These are phyloP conservation scores for Eonycteris spelaea DNA, from an alignment of 2,113 vertebrate genomes.

Conservation along the genomic window DNA sequence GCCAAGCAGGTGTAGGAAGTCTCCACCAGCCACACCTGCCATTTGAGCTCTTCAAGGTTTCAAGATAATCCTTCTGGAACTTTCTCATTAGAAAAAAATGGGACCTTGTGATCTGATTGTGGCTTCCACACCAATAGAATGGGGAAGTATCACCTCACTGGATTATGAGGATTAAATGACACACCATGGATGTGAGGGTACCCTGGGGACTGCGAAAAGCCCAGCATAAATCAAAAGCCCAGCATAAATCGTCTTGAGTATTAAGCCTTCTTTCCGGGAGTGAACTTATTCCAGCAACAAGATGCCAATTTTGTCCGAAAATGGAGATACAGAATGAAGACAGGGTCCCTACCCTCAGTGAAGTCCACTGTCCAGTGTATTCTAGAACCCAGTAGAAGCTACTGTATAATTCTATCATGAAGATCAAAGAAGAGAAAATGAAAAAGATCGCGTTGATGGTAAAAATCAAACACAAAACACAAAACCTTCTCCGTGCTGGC, in stretches of 20 bases:
- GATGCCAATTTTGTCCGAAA: background rate
- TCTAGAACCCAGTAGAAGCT: background rate
- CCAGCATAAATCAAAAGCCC: background rate
- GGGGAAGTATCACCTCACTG: background rate
- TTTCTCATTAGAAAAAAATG: background rate
- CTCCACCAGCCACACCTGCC: background rate
- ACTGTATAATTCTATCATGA: background rate
- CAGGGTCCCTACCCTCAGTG: background rate
- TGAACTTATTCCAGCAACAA: background rate
- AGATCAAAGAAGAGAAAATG: background rate
- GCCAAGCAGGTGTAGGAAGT: background rate
- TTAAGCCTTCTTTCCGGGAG: background rate
- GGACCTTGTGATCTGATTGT: background rate
- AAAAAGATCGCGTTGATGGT: background rate
- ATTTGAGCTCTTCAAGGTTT: constrained; percentile 1
- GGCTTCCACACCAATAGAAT: background rate
- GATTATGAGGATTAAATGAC: background rate
- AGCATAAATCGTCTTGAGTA: rapidly evolving
- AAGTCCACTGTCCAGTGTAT: background rate
- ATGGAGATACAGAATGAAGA: background rate
- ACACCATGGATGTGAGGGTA: background rate
- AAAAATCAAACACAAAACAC: background rate
- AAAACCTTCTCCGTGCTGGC: background rate
- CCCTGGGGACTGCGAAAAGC: background rate
- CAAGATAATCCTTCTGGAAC: constrained; percentile 27